Evolutionary conservation across 2,113 vertebrate species (phyloP).

Genomic region (Cephalophus harveyi): DNA sequence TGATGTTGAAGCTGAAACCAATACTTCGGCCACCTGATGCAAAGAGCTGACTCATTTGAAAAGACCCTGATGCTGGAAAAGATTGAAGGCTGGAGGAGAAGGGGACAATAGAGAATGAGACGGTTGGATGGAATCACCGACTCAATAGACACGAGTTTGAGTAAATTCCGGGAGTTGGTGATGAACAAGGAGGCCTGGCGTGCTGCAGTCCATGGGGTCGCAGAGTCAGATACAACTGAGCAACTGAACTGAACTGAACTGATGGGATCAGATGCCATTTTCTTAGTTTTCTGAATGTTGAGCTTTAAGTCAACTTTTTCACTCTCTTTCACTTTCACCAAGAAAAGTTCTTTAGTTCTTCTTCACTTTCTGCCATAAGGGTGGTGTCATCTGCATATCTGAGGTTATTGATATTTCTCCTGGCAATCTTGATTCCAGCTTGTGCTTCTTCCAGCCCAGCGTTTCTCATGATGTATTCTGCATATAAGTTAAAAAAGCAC

Average conservation of each 20-base stretch:
- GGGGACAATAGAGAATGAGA: not conserved
- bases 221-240: not conserved
- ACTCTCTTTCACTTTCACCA: not conserved
- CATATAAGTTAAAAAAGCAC: not conserved
- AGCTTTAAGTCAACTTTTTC: not conserved
- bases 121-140: not conserved
- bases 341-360: not conserved
- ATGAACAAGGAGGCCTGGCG: not conserved
- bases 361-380: not conserved
- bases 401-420: not conserved
- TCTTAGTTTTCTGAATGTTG: not conserved
- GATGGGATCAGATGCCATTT: not conserved
- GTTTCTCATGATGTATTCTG: not conserved
- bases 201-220: not conserved
- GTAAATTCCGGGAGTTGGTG: not conserved
- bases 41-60: not conserved
- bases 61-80: not conserved
- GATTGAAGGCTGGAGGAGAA: not conserved
- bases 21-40: not conserved
- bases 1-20: not conserved
- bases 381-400: not conserved
- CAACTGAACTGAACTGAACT: not conserved
- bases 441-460: not conserved
- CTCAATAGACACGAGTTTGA: not conserved
- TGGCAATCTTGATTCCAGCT: not conserved